Evolutionary conservation across 2,888 invertebrate species (phyloP), one percentile per base, ranked within the genome.

Genomic region (Rhingia campestris): DNA sequence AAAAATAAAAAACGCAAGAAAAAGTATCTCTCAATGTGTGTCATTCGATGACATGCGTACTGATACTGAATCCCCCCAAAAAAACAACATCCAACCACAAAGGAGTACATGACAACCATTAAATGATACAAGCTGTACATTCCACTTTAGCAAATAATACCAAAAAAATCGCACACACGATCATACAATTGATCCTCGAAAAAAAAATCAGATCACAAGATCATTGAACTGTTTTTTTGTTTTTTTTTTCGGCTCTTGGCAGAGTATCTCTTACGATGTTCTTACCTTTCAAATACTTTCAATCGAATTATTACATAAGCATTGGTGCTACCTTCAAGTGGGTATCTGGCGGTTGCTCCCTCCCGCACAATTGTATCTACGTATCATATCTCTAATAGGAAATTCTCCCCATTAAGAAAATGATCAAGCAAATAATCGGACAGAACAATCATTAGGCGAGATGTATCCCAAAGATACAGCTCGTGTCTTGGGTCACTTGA

Each of bases 151-250:
- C 45, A 64, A 70, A 64, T 63, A 70, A 75, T 59, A 54, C 59
- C 45, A 37, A 45, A 81, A 45, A 58, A 9, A 51, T 58, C 59
- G 53, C 22, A 22, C 22, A 22, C 22, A 22, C 22, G 22, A 32
- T 49, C 49, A 81, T 61, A 82, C 82, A 82, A 82, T 79, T 82
- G 82, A 82, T 82, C 82, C 73, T 82, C 82, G 73, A 84, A 79
- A 73, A 47, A 79, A 84, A 84, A 69, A 22, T 22, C 84, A 80
- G 74, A 84, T 84, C 84, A 84, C 70, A 80, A 84, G 84, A 84
- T 84, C 84, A 74, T 70, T 84, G 84, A 84, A 84, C 84, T 79
- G 84, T 74, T 76, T 81, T 81, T 43, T 33, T 6, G 32, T 64
- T 70, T 51, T 33, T 61, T 22, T 45, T 22, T 6, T 58, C 43